Conservation (phyloP, 2,888 invertebrate genomes). For the Caenorhabditis zanzibari region DNA sequence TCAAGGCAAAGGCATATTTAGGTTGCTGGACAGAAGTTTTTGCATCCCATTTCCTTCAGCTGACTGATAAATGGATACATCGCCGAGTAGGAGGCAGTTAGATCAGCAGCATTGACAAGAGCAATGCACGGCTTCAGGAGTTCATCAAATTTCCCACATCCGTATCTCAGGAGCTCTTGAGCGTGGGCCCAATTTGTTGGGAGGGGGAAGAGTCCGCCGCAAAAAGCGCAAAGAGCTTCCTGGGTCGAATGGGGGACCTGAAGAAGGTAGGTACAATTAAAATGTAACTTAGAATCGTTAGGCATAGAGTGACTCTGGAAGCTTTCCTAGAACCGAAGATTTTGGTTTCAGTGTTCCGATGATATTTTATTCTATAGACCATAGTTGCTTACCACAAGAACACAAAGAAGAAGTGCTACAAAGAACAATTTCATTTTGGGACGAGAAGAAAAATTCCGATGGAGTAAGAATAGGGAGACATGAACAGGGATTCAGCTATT, state of each 20-base stretch:
- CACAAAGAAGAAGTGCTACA: neutral
- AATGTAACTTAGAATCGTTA: no score
- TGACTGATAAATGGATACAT: constrained; percentile 14
- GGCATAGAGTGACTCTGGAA: no score
- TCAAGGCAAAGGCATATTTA: no score
- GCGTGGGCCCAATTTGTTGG: constrained; percentile 22
- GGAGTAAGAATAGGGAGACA: neutral
- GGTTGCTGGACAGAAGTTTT: neutral
- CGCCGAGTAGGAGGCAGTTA: constrained; percentile 7
- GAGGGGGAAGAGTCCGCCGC: neutral
- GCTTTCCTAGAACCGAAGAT: no score
- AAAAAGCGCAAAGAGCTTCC: constrained; percentile 3
- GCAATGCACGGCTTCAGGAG: neutral
- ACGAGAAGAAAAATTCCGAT: neutral
- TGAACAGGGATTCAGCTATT: neutral
- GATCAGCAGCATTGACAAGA: constrained; percentile 12
- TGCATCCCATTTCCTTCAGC: constrained; percentile 8
- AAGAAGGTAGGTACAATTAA: no score
- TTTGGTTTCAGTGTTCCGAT: no score
- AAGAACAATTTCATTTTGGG: neutral
- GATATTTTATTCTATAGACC: no score
- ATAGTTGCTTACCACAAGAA: neutral
- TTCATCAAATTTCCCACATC: neutral
- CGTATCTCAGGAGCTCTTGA: neutral
- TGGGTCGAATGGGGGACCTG: neutral